These are phyloP conservation scores for Agrotis clavis DNA, from an alignment of 2,888 invertebrate species.

Conservation along the genomic window DNA sequence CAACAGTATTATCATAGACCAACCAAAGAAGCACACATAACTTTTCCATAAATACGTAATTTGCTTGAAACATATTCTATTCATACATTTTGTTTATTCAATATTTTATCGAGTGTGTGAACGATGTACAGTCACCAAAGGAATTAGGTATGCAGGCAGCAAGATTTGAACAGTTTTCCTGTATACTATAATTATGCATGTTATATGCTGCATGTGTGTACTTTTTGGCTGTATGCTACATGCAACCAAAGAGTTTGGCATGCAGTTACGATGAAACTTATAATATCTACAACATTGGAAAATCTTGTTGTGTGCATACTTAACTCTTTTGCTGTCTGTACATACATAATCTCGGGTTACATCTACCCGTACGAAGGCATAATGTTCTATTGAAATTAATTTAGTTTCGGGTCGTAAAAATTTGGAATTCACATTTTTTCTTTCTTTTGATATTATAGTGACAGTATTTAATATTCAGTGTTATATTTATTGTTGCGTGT, in stretches of 20 bases:
- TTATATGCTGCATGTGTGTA: too few relatives aligned
- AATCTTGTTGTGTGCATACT: too few relatives aligned
- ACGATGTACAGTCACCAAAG: slow-evolving; percentile 33
- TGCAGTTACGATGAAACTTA: too few relatives aligned
- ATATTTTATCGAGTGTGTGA: slow-evolving; percentile 79
- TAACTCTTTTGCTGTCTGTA: too few relatives aligned
- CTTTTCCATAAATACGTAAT: slow-evolving; percentile 85
- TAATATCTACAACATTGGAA: too few relatives aligned
- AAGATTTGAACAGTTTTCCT: too few relatives aligned
- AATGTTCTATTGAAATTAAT: slow-evolving; percentile 74
- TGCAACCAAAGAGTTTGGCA: too few relatives aligned
- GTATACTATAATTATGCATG: too few relatives aligned
- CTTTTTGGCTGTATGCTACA: too few relatives aligned
- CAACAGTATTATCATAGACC: slow-evolving; percentile 82
- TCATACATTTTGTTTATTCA: slow-evolving; percentile 83
- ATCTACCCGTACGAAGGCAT: slow-evolving; percentile 59
- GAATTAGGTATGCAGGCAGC: too few relatives aligned
- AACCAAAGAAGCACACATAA: slow-evolving; percentile 79
- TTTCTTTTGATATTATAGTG: slow-evolving; percentile 63
- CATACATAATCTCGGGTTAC: slow-evolving; percentile 72
- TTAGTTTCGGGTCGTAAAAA: slow-evolving; percentile 73
- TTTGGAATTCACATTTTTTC: slow-evolving; percentile 58
- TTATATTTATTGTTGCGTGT: slow-evolving; percentile 61
- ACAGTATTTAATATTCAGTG: slow-evolving; percentile 59
- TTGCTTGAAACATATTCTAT: slow-evolving; percentile 79